These are phyloP conservation scores for Sylvia borin DNA, from an alignment of 2,797 vertebrate genomes.

Conservation along the genomic window DNA sequence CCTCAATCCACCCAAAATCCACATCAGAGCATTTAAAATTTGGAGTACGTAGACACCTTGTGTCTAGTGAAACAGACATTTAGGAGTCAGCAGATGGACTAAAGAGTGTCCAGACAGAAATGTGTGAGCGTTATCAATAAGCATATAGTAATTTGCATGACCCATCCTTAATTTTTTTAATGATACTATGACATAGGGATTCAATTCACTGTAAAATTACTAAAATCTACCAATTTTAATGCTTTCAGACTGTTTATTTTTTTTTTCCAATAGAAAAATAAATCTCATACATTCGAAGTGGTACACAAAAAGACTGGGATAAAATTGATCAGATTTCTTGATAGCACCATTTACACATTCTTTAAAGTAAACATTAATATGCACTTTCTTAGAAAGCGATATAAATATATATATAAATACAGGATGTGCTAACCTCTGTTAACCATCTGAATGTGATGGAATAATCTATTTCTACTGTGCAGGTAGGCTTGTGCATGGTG, in stretches of 20 bases:
- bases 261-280: slow-evolving; percentile 90
- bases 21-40: slow-evolving; percentile 63
- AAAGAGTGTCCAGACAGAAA: slow-evolving; percentile 65
- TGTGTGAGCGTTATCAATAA: slow-evolving; percentile 61
- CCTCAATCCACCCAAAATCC: slow-evolving; percentile 69
- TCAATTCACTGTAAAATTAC: slow-evolving; percentile 85
- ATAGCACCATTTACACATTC: slow-evolving; percentile 91
- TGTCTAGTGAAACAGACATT: slow-evolving; percentile 61
- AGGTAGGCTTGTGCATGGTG: slow-evolving; percentile 86
- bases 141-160: slow-evolving; percentile 71
- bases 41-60: slow-evolving; percentile 45
- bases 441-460: slow-evolving; percentile 88
- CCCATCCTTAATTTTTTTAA: slow-evolving; percentile 73
- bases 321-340: slow-evolving; percentile 87
- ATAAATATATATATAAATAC: slow-evolving; percentile 85
- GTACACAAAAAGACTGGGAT: slow-evolving; percentile 89
- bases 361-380: slow-evolving; percentile 90
- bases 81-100: slow-evolving; percentile 60
- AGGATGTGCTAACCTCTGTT: slow-evolving; percentile 85
- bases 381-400: slow-evolving; percentile 91
- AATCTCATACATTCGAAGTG: slow-evolving; percentile 90
- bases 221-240: slow-evolving; percentile 88
- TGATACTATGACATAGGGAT: slow-evolving; percentile 78
- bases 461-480: slow-evolving; percentile 84
- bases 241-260: slow-evolving; percentile 88